These are phyloP conservation scores for Epirrita christyi DNA, from an alignment of 2,888 invertebrate species.

Conservation along the genomic window DNA sequence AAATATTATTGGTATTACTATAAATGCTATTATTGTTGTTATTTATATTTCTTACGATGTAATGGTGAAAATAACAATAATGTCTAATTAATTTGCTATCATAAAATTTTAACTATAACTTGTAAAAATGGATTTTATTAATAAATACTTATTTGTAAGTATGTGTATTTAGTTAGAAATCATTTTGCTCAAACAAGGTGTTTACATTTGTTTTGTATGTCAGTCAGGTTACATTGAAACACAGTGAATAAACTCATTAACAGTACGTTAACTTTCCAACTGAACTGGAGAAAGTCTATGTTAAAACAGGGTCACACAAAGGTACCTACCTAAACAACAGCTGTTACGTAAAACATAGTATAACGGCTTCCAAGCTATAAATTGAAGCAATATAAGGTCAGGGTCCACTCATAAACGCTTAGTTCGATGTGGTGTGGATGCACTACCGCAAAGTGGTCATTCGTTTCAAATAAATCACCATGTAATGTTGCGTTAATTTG, in stretches of 20 bases:
- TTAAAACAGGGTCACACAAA: conserved; percentile 71
- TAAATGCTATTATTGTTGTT: too few species aligned
- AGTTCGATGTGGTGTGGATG: conserved; percentile 72
- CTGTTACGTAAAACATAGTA: conserved; percentile 79
- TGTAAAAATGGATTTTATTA: too few species aligned
- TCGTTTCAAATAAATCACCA: conserved; percentile 85
- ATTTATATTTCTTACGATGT: too few species aligned
- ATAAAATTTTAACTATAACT: too few species aligned
- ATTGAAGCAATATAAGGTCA: conserved; percentile 84
- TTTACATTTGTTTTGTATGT: too few species aligned
- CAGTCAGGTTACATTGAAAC: conserved; percentile 7
- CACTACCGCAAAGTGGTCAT: conserved; percentile 84
- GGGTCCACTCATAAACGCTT: conserved; percentile 81
- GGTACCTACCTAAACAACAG: conserved; percentile 72
- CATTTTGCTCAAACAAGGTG: too few species aligned
- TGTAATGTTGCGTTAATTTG: conserved; percentile 83
- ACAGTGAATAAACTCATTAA: conserved; percentile 44
- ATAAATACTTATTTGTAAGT: too few species aligned
- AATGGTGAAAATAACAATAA: too few species aligned
- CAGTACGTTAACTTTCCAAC: conserved; percentile 46
- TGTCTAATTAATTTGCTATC: too few species aligned
- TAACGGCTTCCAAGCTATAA: conserved; percentile 79
- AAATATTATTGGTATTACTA: too few species aligned
- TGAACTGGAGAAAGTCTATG: conserved; percentile 69
- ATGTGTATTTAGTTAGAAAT: too few species aligned